phyloP scores from a whole-genome alignment of 2,113 vertebrate species.

The Symphodus melops region DNA sequence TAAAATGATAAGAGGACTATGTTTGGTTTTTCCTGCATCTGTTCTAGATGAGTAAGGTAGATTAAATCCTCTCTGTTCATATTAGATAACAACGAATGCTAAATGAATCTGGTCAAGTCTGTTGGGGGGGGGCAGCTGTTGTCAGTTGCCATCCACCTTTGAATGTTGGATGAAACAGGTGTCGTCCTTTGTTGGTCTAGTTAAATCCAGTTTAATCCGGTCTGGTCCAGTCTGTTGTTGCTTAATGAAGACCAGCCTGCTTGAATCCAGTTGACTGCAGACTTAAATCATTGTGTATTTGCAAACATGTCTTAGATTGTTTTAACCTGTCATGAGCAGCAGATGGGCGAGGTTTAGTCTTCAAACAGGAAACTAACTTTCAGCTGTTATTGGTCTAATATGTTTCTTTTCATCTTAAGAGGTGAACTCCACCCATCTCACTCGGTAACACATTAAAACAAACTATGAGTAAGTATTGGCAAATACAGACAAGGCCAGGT shows the following conservation, averaged over 20 bases:
- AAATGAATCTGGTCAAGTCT: slow-evolving; percentile 22
- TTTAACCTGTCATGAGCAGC: slow-evolving; percentile 47
- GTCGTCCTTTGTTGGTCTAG: slow-evolving; percentile 54
- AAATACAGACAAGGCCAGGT: slow-evolving; percentile 30
- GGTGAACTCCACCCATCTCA: slow-evolving; percentile 24
- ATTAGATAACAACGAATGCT: slow-evolving; percentile 20
- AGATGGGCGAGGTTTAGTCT: slow-evolving; percentile 22
- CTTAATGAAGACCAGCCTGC: slow-evolving; percentile 40
- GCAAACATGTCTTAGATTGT: slow-evolving; percentile 41
- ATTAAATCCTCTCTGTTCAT: slow-evolving; percentile 25
- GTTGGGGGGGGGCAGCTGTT: slow-evolving; percentile 22
- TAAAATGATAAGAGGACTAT: slow-evolving; percentile 39
- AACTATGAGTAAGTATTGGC: slow-evolving; percentile 40
- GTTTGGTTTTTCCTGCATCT: slow-evolving; percentile 51
- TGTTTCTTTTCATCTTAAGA: slow-evolving; percentile 19
- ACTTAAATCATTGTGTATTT: slow-evolving; percentile 30
- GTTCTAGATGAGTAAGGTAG: slow-evolving; percentile 36
- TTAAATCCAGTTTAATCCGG: slow-evolving; percentile 55
- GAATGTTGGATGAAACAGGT: slow-evolving; percentile 41
- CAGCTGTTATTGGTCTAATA: slow-evolving; percentile 6
- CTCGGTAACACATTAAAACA: slow-evolving; percentile 17
- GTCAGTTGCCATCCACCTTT: slow-evolving; percentile 36
- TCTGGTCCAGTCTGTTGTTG: slow-evolving; percentile 19
- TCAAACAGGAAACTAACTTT: slow-evolving; percentile 5
- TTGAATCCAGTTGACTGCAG: slow-evolving; percentile 37